Conservation (phyloP, 2,888 invertebrate species). For the Ochropleura leucogaster region DNA sequence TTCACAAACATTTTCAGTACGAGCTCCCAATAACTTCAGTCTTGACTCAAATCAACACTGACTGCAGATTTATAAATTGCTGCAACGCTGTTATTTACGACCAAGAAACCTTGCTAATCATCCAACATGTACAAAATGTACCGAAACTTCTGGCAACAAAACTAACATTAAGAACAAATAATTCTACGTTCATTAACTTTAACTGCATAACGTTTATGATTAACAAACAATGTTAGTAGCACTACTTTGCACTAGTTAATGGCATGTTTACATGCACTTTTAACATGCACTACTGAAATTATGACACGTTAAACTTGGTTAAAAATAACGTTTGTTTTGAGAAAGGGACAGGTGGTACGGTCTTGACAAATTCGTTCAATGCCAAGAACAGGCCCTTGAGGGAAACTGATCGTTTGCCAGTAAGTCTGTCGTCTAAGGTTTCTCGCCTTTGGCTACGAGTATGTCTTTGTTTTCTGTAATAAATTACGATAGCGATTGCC, state of each 20-base stretch:
- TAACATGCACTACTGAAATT: slow-evolving; percentile 32
- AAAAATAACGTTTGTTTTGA: slow-evolving; percentile 37
- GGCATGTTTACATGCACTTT: slow-evolving; percentile 61
- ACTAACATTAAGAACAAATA: slow-evolving; percentile 47
- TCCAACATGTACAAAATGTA: slow-evolving; percentile 21
- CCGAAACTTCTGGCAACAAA: slow-evolving; percentile 55
- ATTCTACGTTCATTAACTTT: slow-evolving; percentile 57
- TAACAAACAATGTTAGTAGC: slow-evolving; percentile 51
- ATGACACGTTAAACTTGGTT: slow-evolving; percentile 2
- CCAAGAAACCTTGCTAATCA: slow-evolving; percentile 18
- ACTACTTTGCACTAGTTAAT: slow-evolving; percentile 43
- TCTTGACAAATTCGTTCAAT: slow-evolving; percentile 58
- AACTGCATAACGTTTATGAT: slow-evolving; percentile 49
- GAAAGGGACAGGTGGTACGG: slow-evolving; percentile 37
- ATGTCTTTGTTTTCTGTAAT: neutral
- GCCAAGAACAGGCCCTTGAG: slow-evolving; percentile 66
- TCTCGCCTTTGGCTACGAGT: slow-evolving; percentile 10
- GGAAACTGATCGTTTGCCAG: slow-evolving; percentile 48
- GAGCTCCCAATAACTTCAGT: neutral
- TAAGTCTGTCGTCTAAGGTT: slow-evolving; percentile 23
- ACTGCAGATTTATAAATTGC: slow-evolving; percentile 19
- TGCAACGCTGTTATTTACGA: slow-evolving; percentile 39
- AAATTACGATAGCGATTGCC: neutral
- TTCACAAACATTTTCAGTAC: neutral
- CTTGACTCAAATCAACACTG: slow-evolving; percentile 1